phyloP scores from a whole-genome alignment of 2,888 invertebrate genomes.

The Microplitis manilae region DNA sequence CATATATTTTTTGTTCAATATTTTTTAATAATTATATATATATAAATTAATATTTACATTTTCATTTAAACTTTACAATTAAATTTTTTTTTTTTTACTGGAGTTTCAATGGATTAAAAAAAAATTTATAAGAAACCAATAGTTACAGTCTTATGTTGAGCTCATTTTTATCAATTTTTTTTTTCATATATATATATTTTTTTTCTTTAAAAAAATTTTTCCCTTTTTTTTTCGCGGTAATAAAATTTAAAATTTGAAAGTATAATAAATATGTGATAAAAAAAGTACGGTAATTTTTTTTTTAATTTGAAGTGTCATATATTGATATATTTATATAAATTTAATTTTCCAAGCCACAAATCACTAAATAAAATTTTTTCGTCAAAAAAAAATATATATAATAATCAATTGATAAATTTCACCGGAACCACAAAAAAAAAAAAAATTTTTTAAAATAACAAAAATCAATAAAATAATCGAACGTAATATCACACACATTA shows the following conservation, averaged over 20 bases:
- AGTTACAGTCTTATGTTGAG: slow-evolving; percentile 67
- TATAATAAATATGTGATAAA: too few species aligned
- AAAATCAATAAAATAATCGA: neutral
- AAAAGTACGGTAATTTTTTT: too few species aligned
- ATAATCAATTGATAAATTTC: neutral
- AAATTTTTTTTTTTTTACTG: neutral
- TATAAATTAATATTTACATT: slow-evolving; percentile 33
- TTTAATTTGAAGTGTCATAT: too few species aligned
- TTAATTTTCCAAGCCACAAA: too few species aligned
- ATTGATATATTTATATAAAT: too few species aligned
- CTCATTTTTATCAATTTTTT: slow-evolving; percentile 50
- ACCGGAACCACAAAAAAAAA: neutral
- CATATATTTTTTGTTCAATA: slow-evolving; percentile 62
- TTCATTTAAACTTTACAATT: slow-evolving; percentile 22
- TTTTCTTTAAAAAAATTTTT: slow-evolving; percentile 36
- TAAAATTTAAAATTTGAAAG: too few species aligned
- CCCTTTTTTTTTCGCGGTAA: too few species aligned
- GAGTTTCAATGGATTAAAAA: slow-evolving; percentile 29
- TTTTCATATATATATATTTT: slow-evolving; percentile 35
- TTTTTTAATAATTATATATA: slow-evolving; percentile 21
- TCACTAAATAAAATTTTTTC: too few species aligned
- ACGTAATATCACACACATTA: slow-evolving; percentile 1
- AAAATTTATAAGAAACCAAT: slow-evolving; percentile 48
- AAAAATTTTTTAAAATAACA: neutral
- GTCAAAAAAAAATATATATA: slow-evolving; percentile 13